These are phyloP conservation scores for Myiotriccus ornatus DNA, from an alignment of 2,797 vertebrate species.

Conservation along the genomic window DNA sequence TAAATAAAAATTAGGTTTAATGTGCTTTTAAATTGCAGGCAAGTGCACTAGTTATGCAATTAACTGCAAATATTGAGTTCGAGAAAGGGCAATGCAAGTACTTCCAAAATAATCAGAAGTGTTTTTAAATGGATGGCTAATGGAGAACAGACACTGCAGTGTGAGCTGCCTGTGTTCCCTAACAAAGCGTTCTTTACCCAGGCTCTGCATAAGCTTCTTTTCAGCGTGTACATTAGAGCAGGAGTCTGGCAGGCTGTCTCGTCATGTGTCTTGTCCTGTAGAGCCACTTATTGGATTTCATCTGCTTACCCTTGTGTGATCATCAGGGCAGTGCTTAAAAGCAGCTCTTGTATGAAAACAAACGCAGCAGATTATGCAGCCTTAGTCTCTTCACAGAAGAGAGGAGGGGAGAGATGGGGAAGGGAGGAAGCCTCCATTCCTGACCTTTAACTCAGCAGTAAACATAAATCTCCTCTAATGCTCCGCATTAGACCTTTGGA, in stretches of 20 bases:
- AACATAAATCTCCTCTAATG: slow-evolving; percentile 67
- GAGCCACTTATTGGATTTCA: slow-evolving; percentile 77
- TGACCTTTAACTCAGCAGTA: slow-evolving; percentile 67
- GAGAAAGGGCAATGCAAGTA: slow-evolving; percentile 43
- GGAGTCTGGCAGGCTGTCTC: slow-evolving; percentile 64
- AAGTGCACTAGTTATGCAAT: slow-evolving; percentile 53
- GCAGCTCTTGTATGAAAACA: slow-evolving; percentile 67
- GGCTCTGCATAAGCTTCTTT: slow-evolving; percentile 65
- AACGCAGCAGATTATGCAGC: slow-evolving; percentile 61
- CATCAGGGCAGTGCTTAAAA: slow-evolving; percentile 57
- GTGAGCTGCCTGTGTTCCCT: slow-evolving; percentile 56
- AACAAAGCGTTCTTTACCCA: slow-evolving; percentile 69
- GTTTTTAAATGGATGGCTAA: slow-evolving; percentile 67
- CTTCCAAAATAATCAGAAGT: slow-evolving; percentile 62
- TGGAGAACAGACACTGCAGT: slow-evolving; percentile 61
- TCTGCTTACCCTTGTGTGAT: slow-evolving; percentile 68
- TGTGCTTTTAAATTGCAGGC: slow-evolving; percentile 58
- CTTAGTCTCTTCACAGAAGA: slow-evolving; percentile 26
- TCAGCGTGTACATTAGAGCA: slow-evolving; percentile 56
- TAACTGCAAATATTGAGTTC: slow-evolving; percentile 62
- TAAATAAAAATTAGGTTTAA: slow-evolving; percentile 54
- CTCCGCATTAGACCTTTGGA: slow-evolving; percentile 13
- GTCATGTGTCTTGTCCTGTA: slow-evolving; percentile 70
- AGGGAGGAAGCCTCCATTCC: slow-evolving; percentile 50
- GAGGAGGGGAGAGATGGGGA: slow-evolving; percentile 32